These are phyloP conservation scores for Tigriopus californicus DNA, from an alignment of 2,888 invertebrate species.

Conservation along the genomic window DNA sequence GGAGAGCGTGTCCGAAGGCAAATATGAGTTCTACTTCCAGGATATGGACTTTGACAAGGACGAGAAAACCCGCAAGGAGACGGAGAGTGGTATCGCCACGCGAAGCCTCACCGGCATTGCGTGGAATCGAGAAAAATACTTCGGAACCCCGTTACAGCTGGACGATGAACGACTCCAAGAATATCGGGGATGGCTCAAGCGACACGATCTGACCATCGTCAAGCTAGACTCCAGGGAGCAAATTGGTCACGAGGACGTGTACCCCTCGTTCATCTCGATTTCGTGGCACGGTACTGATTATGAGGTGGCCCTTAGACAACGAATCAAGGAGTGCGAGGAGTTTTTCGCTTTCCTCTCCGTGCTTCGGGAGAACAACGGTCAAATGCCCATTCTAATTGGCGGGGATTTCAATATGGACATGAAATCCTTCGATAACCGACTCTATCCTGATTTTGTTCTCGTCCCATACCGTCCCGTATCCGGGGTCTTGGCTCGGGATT, in stretches of 20 bases:
- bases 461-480: background rate
- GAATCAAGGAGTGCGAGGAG: background rate
- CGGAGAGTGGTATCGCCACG: background rate
- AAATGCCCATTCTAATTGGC: conserved; percentile 1
- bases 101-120: background rate
- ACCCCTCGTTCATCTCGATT: background rate
- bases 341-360: background rate
- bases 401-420: conserved; percentile 9
- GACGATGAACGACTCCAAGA: background rate
- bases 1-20: background rate
- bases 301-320: background rate
- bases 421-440: background rate
- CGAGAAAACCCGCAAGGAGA: background rate
- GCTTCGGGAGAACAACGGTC: background rate
- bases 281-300: conserved; percentile 9
- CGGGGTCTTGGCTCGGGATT: background rate
- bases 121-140: background rate
- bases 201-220: background rate
- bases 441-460: background rate
- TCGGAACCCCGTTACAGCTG: background rate
- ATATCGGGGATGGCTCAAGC: background rate
- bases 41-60: background rate
- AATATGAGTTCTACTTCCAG: background rate
- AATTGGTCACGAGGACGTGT: background rate
- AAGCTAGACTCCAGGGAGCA: background rate